Conservation (phyloP, 2,888 invertebrate genomes). For the Drosophila neonasuta region DNA sequence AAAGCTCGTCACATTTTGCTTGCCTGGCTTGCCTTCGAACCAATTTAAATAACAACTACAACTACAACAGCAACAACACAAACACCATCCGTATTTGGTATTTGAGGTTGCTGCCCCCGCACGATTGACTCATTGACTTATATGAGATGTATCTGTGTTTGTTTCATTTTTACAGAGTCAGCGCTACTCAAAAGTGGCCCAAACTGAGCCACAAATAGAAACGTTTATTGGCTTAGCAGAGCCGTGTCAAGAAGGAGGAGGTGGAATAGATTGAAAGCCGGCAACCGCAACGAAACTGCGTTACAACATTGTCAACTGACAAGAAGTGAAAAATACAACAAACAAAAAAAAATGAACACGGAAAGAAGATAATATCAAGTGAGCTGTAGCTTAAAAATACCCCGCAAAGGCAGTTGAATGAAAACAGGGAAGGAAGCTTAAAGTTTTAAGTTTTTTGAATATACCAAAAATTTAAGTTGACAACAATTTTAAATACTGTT, state of each 20-base stretch:
- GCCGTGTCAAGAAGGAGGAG: not conserved
- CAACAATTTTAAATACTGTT: too few relatives aligned
- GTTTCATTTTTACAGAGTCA: conserved; percentile 12
- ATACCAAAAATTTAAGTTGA: too few relatives aligned
- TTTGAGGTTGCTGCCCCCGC: conserved; percentile 73
- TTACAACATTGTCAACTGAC: conserved; percentile 19
- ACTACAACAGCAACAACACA: conserved; percentile 9
- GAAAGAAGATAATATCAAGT: not conserved
- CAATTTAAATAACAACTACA: conserved; percentile 46
- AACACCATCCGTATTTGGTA: conserved; percentile 51
- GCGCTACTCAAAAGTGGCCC: conserved; percentile 7
- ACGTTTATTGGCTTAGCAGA: conserved; percentile 54
- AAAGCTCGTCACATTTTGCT: conserved; percentile 22
- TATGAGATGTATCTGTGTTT: conserved; percentile 8
- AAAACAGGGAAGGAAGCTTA: not conserved
- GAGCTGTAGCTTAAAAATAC: conserved; percentile 7
- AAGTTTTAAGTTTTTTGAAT: too few relatives aligned
- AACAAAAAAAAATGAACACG: not conserved
- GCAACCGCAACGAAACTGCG: conserved; percentile 15
- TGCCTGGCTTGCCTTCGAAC: conserved; percentile 50
- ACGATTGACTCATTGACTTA: conserved; percentile 47
- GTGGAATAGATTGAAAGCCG: conserved; percentile 1
- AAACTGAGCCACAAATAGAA: conserved; percentile 32
- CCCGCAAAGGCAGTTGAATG: not conserved
- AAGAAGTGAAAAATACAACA: not conserved